phyloP scores from a whole-genome alignment of 2,797 vertebrate genomes.

The Numenius phaeopus region DNA sequence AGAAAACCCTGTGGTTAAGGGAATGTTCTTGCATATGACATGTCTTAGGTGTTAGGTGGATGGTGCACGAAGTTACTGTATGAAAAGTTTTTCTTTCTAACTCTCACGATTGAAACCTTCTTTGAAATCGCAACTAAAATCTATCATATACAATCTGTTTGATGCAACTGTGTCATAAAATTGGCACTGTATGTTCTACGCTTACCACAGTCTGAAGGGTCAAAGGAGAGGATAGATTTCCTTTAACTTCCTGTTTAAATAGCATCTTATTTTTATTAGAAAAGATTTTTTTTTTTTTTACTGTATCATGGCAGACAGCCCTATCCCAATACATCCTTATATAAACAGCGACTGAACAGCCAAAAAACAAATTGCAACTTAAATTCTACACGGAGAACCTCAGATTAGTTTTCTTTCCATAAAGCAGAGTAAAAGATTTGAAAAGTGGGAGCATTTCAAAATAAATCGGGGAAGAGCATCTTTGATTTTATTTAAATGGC shows the following conservation, averaged over 20 bases:
- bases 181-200: background rate
- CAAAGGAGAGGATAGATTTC: constrained; percentile 45
- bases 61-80: background rate
- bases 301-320: constrained; percentile 40
- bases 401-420: background rate
- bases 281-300: background rate
- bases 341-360: background rate
- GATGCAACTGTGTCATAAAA: background rate
- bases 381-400: background rate
- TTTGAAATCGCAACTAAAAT: background rate
- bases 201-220: constrained; percentile 48
- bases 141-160: constrained; percentile 11
- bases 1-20: background rate
- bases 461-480: background rate
- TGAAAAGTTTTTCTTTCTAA: constrained; percentile 9
- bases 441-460: background rate
- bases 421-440: background rate
- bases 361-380: constrained; percentile 50
- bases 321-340: constrained; percentile 25
- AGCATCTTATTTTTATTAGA: constrained; percentile 54
- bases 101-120: background rate
- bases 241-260: constrained; percentile 43
- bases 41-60: background rate
- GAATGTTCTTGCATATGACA: background rate
- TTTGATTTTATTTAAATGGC: constrained; percentile 2